A percentile compares a stretch with the other conserved stretches of the same genome.
These are phyloP conservation scores for Polyommatus icarus DNA, from an alignment of 2,888 invertebrate genomes.

Conservation along the genomic window DNA sequence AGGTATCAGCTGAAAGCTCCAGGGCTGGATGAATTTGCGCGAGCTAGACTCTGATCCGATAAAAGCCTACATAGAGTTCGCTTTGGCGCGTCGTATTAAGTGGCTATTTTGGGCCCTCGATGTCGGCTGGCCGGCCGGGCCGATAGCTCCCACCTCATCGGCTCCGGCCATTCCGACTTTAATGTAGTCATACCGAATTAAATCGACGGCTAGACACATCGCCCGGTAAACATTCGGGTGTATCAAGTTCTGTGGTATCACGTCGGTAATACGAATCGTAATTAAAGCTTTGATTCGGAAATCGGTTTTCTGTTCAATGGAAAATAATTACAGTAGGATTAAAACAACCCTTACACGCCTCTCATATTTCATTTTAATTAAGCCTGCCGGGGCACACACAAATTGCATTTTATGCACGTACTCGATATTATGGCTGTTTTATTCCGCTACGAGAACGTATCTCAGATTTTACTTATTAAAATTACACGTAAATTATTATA, in stretches of 20 bases:
- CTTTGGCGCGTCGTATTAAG: constrained; percentile 54
- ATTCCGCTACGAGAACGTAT: not conserved
- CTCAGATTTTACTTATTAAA: not conserved
- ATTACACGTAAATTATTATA: not conserved
- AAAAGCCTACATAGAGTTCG: constrained; percentile 51
- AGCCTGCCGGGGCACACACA: constrained; percentile 25
- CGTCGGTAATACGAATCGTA: constrained; percentile 44
- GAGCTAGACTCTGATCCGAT: constrained; percentile 57
- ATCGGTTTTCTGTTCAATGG: constrained; percentile 40
- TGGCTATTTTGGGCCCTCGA: constrained; percentile 56
- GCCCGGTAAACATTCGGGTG: constrained; percentile 35
- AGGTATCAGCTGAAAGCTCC: not conserved
- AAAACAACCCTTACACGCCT: constrained; percentile 34
- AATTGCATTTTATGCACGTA: constrained; percentile 24
- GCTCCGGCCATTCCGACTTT: constrained; percentile 54
- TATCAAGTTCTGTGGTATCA: constrained; percentile 51
- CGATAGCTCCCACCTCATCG: constrained; percentile 40
- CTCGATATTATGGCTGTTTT: not conserved
- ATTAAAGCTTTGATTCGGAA: constrained; percentile 50
- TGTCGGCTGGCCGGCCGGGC: constrained; percentile 54
- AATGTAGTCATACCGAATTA: constrained; percentile 60
- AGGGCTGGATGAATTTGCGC: constrained; percentile 13
- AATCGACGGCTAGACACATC: constrained; percentile 54
- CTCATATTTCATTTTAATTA: constrained; percentile 37
- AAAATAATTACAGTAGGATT: constrained; percentile 47